A percentile compares a stretch with the other conserved stretches of the same genome.
phyloP scores from a whole-genome alignment of 2,797 vertebrate genomes.

The Cossypha niveicapilla region DNA sequence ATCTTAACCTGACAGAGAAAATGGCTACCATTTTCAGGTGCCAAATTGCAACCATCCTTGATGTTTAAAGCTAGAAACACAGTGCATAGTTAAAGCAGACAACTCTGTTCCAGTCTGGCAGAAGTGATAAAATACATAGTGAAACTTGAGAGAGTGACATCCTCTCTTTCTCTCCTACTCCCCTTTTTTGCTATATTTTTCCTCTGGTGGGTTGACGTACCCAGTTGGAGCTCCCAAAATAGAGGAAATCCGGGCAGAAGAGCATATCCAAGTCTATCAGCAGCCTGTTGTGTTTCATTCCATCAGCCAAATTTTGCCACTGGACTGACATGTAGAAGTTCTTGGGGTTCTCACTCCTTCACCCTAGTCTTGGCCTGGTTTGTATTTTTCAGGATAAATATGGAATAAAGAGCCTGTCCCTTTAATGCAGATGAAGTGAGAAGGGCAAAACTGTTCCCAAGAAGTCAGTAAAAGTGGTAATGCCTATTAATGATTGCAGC shows the following conservation, averaged over 20 bases:
- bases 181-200: conserved; percentile 37
- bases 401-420: conserved; percentile 31
- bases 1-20: conserved; percentile 3
- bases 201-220: conserved; percentile 18
- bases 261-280: conserved; percentile 27
- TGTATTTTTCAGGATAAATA: conserved; percentile 17
- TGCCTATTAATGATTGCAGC: conserved; percentile 72
- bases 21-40: neutral
- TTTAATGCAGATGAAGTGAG: conserved; percentile 63
- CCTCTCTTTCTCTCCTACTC: conserved; percentile 1
- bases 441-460: conserved; percentile 73
- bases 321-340: conserved; percentile 10
- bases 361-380: neutral
- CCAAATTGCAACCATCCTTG: neutral
- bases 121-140: conserved; percentile 11
- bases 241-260: conserved; percentile 38
- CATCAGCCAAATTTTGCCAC: neutral
- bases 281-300: neutral
- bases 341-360: neutral
- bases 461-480: conserved; percentile 74
- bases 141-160: neutral
- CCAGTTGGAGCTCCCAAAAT: conserved; percentile 45
- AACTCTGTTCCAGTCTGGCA: conserved; percentile 7
- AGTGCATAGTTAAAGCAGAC: neutral
- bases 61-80: neutral